Percentiles rank a stretch among this genome's conserved stretches.
These are phyloP conservation scores for Percina caprodes DNA, from an alignment of 2,113 vertebrate species.

Conservation along the genomic window DNA sequence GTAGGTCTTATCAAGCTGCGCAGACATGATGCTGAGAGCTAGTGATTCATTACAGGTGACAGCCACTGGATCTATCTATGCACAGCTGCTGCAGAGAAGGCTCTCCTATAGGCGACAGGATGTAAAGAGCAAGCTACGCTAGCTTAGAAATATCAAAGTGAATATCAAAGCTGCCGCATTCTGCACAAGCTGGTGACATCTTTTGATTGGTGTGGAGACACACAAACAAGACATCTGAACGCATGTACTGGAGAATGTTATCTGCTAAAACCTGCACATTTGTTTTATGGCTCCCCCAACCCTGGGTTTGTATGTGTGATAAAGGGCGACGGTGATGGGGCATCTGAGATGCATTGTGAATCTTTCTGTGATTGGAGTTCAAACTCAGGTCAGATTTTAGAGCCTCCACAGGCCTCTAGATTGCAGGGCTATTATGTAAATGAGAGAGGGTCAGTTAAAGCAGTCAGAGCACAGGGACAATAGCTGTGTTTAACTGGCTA, in stretches of 20 bases:
- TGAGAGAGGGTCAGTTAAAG: slow-evolving; percentile 7
- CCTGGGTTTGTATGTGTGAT: slow-evolving; percentile 56
- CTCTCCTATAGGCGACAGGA: slow-evolving; percentile 31
- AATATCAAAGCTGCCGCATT: slow-evolving; percentile 50
- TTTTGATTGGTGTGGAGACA: slow-evolving; percentile 43
- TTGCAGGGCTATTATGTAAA: slow-evolving; percentile 41
- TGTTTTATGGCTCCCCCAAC: slow-evolving; percentile 66
- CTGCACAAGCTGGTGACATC: slow-evolving; percentile 29
- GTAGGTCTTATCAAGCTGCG: slow-evolving; percentile 75
- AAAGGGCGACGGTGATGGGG: slow-evolving; percentile 50
- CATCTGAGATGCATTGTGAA: slow-evolving; percentile 31
- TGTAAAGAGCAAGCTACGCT: neutral
- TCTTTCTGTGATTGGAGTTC: slow-evolving; percentile 67
- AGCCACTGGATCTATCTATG: slow-evolving; percentile 60
- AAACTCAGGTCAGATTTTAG: slow-evolving; percentile 66
- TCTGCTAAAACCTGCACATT: slow-evolving; percentile 58
- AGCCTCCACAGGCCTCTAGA: slow-evolving; percentile 2
- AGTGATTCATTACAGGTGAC: slow-evolving; percentile 82
- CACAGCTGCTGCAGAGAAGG: slow-evolving; percentile 39
- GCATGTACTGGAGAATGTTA: slow-evolving; percentile 40
- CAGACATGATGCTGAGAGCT: slow-evolving; percentile 73
- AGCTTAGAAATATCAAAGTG: slow-evolving; percentile 37
- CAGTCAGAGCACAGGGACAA: neutral
- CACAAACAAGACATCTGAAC: slow-evolving; percentile 6
- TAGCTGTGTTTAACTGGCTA: neutral